A percentile compares a stretch with the other conserved stretches of the same genome.
These are phyloP conservation scores for Paedocypris micromegethes DNA, from an alignment of 2,797 vertebrate species.

Conservation along the genomic window DNA sequence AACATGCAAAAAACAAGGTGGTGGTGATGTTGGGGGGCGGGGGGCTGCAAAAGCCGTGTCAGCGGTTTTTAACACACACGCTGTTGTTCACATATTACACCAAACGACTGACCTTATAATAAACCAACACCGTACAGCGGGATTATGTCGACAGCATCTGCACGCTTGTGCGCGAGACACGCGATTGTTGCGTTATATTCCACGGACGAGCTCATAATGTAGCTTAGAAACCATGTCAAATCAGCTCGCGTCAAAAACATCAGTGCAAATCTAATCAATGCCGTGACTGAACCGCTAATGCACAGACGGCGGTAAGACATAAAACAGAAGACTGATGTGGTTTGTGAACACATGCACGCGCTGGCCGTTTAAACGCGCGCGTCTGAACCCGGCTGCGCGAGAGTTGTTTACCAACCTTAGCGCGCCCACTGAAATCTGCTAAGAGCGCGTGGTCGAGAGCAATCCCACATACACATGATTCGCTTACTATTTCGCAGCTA, in stretches of 20 bases:
- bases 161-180: too few species aligned
- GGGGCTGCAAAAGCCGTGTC: slow-evolving; percentile 40
- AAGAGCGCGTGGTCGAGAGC: slow-evolving; percentile 1
- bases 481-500: not conserved
- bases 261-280: too few species aligned
- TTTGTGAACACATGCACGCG: not conserved
- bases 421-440: slow-evolving; percentile 10
- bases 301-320: not conserved
- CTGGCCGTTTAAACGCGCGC: slow-evolving; percentile 22
- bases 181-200: too few species aligned
- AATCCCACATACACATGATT: not conserved
- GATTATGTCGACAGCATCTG: too few species aligned
- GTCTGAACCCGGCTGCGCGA: slow-evolving; percentile 6
- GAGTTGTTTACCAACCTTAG: slow-evolving; percentile 43
- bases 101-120: not conserved
- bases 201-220: too few species aligned
- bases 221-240: too few species aligned
- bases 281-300: too few species aligned
- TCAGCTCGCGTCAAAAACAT: too few species aligned
- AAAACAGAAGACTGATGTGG: not conserved
- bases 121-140: too few species aligned
- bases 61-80: slow-evolving; percentile 36
- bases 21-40: slow-evolving; percentile 25
- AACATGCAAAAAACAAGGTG: slow-evolving; percentile 42
- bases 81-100: not conserved